Percentiles rank a stretch among this genome's conserved stretches.
Evolutionary conservation across 2,113 vertebrate species (phyloP).

Genomic region (Tetraodon nigroviridis): DNA sequence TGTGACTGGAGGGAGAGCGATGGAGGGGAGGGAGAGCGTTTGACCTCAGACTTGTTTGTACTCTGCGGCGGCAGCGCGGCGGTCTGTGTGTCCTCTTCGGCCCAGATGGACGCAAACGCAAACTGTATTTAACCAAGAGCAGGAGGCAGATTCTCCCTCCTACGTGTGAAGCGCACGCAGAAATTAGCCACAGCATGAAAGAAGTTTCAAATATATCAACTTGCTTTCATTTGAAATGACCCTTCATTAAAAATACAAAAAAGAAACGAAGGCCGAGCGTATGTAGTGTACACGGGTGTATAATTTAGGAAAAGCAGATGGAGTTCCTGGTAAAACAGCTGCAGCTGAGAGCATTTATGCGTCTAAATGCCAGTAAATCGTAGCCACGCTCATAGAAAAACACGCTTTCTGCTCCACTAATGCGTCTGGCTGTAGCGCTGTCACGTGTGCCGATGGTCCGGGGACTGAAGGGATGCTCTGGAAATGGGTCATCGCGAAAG

Average conservation of each 20-base stretch:
- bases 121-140: not conserved
- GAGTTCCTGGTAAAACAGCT: conserved; percentile 4
- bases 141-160: not conserved
- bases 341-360: not conserved
- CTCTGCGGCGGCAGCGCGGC: conserved; percentile 20
- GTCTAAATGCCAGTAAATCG: not conserved
- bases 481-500: conserved; percentile 59
- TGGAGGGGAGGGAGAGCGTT: conserved; percentile 19
- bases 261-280: not conserved
- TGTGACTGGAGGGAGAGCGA: conserved; percentile 39
- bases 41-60: conserved; percentile 46
- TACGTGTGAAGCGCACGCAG: not conserved
- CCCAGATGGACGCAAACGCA: conserved; percentile 1
- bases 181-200: not conserved
- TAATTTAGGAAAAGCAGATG: conserved; percentile 19
- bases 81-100: conserved; percentile 7
- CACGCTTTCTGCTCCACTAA: conserved; percentile 45
- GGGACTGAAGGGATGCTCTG: conserved; percentile 29
- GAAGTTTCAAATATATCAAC: no score
- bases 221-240: conserved; percentile 5
- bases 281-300: not conserved
- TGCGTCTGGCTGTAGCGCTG: conserved; percentile 41
- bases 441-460: conserved; percentile 45
- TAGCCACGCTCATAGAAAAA: conserved; percentile 16
- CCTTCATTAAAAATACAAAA: not conserved